These are phyloP conservation scores for Vicugna pacos DNA, from an alignment of 2,113 vertebrate species.

Conservation along the genomic window DNA sequence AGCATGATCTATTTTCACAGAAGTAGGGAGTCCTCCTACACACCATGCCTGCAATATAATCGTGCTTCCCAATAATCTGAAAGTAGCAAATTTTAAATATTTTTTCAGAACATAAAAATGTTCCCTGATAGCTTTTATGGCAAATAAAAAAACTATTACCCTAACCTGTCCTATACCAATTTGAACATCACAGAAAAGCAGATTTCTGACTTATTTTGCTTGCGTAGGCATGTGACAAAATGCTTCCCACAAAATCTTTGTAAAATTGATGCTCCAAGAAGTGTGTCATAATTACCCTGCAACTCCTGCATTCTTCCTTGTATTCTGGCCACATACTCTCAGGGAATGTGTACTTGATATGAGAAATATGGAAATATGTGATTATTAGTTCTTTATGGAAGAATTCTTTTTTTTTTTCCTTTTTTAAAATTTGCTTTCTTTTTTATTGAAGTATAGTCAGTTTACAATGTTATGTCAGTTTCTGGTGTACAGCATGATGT, in stretches of 20 bases:
- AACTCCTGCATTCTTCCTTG: constrained; percentile 44
- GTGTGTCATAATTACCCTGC: constrained; percentile 50
- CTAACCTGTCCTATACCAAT: not conserved
- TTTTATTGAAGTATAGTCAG: too few relatives aligned
- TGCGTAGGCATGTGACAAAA: constrained; percentile 55
- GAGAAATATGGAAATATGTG: constrained; percentile 57
- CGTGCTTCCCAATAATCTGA: constrained; percentile 20
- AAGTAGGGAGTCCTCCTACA: not conserved
- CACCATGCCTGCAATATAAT: not conserved
- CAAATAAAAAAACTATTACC: constrained; percentile 23
- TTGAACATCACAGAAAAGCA: constrained; percentile 43
- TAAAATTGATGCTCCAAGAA: constrained; percentile 64
- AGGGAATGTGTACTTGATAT: constrained; percentile 49
- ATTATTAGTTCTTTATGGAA: constrained; percentile 55
- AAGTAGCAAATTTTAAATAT: constrained; percentile 36
- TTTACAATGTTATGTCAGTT: too few relatives aligned
- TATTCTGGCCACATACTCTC: constrained; percentile 31
- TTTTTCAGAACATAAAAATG: constrained; percentile 51
- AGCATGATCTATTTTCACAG: not conserved
- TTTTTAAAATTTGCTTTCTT: too few relatives aligned
- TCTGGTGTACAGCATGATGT: too few relatives aligned
- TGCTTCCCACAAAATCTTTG: constrained; percentile 45
- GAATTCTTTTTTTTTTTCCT: constrained; percentile 5
- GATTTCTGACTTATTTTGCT: constrained; percentile 65
- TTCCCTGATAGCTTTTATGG: constrained; percentile 32